Conservation (phyloP, 2,113 vertebrate species). For the Periophthalmodon schlosseri region DNA sequence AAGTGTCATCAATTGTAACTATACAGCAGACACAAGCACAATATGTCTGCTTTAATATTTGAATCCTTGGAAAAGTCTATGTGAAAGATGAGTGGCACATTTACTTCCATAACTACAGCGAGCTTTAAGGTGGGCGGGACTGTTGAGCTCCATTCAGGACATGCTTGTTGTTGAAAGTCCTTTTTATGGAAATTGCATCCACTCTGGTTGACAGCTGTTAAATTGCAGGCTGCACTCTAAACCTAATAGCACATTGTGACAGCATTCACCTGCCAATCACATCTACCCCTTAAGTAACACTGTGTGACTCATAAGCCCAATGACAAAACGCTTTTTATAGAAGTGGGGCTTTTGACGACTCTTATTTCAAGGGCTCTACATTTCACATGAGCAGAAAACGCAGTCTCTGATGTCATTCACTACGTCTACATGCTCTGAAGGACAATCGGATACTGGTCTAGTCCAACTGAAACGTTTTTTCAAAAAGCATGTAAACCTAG, state of each 20-base stretch:
- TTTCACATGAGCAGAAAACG: background rate
- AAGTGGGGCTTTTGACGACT: background rate
- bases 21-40: no score
- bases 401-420: background rate
- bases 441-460: no score
- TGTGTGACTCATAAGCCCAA: background rate
- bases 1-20: no score
- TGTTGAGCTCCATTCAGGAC: background rate
- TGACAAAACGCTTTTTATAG: background rate
- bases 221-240: conserved; percentile 1
- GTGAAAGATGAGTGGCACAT: background rate
- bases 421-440: no score
- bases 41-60: background rate
- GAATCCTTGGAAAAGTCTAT: background rate
- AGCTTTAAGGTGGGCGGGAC: background rate
- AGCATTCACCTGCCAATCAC: background rate
- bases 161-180: background rate
- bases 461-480: no score
- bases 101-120: background rate
- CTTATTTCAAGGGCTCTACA: background rate
- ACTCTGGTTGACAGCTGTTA: background rate
- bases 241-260: background rate
- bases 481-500: no score
- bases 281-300: background rate
- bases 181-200: background rate